Conservation (phyloP, 2,797 vertebrate genomes). For the Saxicola maurus region DNA sequence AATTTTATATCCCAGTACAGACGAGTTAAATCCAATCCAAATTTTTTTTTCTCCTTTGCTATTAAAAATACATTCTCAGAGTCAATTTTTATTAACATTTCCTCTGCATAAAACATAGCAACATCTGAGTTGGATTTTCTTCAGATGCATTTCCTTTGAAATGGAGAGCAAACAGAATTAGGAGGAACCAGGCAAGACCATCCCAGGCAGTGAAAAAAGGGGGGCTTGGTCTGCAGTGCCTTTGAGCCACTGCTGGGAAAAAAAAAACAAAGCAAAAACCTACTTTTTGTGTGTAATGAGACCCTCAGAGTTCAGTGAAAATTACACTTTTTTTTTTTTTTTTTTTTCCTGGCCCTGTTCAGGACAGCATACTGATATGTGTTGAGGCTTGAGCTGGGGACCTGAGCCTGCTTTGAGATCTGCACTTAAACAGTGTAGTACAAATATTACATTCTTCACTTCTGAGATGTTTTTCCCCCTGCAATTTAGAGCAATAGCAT, state of each 20-base stretch:
- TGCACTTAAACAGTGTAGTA: neutral
- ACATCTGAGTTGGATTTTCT: neutral
- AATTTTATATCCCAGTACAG: neutral
- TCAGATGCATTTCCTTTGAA: neutral
- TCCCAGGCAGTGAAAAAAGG: neutral
- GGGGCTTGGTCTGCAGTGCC: neutral
- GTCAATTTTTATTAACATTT: neutral
- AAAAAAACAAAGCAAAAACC: neutral
- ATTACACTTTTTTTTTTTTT: neutral
- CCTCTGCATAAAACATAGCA: neutral
- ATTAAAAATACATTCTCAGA: constrained; percentile 7
- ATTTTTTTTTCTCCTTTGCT: neutral
- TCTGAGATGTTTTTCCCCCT: neutral
- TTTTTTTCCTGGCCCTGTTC: neutral
- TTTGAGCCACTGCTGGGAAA: neutral
- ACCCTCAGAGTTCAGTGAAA: neutral
- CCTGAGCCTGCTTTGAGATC: neutral
- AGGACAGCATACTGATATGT: neutral
- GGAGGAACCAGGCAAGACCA: neutral
- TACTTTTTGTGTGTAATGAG: neutral
- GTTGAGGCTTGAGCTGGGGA: neutral
- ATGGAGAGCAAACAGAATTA: neutral
- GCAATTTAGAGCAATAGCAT: neutral
- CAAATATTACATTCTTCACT: neutral
- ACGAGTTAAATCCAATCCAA: neutral